Conservation (phyloP, 1,140 invertebrate genomes). For the Procambarus clarkii region DNA sequence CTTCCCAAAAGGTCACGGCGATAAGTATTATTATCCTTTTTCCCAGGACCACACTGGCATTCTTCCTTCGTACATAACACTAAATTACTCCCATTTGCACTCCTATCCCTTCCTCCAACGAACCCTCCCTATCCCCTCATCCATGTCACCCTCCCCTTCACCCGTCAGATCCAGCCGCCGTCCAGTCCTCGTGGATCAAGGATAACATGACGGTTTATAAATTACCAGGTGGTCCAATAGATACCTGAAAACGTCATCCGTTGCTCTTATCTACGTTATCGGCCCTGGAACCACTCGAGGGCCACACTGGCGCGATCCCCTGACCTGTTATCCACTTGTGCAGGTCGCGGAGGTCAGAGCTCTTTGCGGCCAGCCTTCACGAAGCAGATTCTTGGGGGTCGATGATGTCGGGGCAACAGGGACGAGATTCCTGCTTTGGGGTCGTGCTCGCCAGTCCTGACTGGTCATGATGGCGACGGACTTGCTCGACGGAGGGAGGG, state of each 20-base stretch:
- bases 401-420: background rate
- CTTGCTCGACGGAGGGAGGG: no score
- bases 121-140: no score
- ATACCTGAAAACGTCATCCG: constrained; percentile 1
- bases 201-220: background rate
- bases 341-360: constrained; percentile 30
- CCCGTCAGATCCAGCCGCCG: background rate
- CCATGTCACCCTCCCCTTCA: background rate
- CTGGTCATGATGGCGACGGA: constrained; percentile 27
- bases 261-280: constrained; percentile 39
- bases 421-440: background rate
- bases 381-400: constrained; percentile 31
- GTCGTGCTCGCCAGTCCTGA: background rate
- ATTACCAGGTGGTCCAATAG: constrained; percentile 13
- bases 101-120: no score
- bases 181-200: background rate
- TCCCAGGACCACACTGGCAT: no score
- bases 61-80: no score
- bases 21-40: no score
- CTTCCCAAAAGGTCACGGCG: no score
- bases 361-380: constrained; percentile 32
- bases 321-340: constrained; percentile 48
- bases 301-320: constrained; percentile 30
- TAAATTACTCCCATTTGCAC: no score
- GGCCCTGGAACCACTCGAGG: constrained; percentile 27